A percentile compares a stretch with the other conserved stretches of the same genome.
Conservation (phyloP, 2,888 invertebrate genomes). For the Sabellastarte sp. region DNA sequence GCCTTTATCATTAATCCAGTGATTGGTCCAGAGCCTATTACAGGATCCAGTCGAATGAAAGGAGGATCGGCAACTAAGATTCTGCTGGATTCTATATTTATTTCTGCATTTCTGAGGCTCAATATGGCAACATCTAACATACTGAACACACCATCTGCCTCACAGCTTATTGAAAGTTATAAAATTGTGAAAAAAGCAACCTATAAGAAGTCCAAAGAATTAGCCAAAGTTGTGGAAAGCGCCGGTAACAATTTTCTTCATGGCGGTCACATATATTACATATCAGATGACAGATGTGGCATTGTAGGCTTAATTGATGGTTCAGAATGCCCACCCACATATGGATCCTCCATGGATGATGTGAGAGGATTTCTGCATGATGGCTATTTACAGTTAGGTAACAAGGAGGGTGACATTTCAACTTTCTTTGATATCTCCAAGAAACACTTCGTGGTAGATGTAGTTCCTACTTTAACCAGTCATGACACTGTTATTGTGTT, state of each 20-base stretch:
- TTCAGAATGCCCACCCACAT: conserved; percentile 57
- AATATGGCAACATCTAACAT: background rate
- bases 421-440: conserved; percentile 30
- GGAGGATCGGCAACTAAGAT: conserved; percentile 57
- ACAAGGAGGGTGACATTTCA: conserved; percentile 45
- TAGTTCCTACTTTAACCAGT: background rate
- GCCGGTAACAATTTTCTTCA: conserved; percentile 11
- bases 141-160: no score
- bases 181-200: background rate
- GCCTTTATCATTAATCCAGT: no score
- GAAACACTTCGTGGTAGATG: background rate
- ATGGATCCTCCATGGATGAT: conserved; percentile 46
- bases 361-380: conserved; percentile 44
- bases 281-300: conserved; percentile 34
- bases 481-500: background rate
- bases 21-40: conserved; percentile 51
- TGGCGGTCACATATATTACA: conserved; percentile 43
- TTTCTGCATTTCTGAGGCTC: conserved; percentile 4
- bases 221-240: background rate
- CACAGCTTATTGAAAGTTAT: no score
- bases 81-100: conserved; percentile 31
- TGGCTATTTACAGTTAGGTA: conserved; percentile 38
- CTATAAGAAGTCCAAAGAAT: background rate
- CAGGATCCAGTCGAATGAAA: conserved; percentile 59
- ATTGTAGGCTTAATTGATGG: conserved; percentile 55